Evolutionary conservation across 1,140 invertebrate species (phyloP), one percentile per base, ranked within the genome.

Genomic region (Harpegnathos saltator): DNA sequence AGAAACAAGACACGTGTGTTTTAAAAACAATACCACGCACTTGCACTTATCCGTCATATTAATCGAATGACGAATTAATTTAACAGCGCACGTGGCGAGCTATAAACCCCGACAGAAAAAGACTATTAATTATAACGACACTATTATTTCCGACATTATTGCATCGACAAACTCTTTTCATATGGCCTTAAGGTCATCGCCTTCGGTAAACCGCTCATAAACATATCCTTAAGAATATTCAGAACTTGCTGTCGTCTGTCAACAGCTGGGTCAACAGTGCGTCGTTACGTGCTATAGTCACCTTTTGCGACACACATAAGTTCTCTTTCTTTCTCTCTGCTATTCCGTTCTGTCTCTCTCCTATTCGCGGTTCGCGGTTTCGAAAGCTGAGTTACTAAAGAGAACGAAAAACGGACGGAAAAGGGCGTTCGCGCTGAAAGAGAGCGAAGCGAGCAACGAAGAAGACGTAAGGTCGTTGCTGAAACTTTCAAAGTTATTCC

Each of bases 191-290:
- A 17, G 29, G 44, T 56, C 69, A 33, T 82, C 69, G 65, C 19
- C 33, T 69, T 78, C 56, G 22, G 54, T 44, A 9, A n/a, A n/a
- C n/a, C 44, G 59, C 84, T 66, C 83, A 56, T 85, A 87, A 85
- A 78, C 75, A 81, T 65, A 52, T 65, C 68, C 66, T 82, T 62
- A 75, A 85, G 87, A 89, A 89, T 87, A 84, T 85, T 86, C 84
- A 82, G 69, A 87, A 86, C 86, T 88, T 85, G 80, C 75, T 82
- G 61, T 59, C 82, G 83, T 78, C 83, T 82, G 85, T 89, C 85
- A 82, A 87, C 62, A 71, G 71, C 29, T 83, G 29, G 59, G 84
- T 85, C 85, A 89, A 87, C n/a, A 87, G 83, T 89, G 83, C 75
- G 83, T 85, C 82, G 44, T 69, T 68, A 58, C n/a, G n/a, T 69